Evolutionary conservation across 2,888 invertebrate genomes (phyloP), one percentile per base, ranked within the genome.

Genomic region (Elysia crispata): DNA sequence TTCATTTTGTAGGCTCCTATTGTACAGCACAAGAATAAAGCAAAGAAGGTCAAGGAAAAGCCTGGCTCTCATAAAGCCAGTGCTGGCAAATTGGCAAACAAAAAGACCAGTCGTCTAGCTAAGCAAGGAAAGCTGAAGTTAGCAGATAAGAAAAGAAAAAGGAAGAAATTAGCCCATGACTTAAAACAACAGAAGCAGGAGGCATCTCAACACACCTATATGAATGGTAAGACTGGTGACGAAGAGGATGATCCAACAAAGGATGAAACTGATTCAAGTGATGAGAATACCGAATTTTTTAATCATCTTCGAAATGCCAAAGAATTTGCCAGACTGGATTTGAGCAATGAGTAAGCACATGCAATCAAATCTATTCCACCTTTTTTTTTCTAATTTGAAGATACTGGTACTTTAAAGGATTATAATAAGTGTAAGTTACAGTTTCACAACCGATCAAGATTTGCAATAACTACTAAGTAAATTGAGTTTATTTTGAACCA

Each of bases 101-200:
- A 88, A 76, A 84, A 82, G 28, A 76, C 82, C 1, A 86, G 85
- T 67, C 87, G 85, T 73, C 83, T 87, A 66, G 86, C 86, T 75
- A 87, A 87, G 74, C 86, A 87, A 82, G 88, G 88, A 72, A 88
- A 87, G 72, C 82, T 87, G 1, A 64, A 76, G 20, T 69, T 69
- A 76, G 74, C 6, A 30, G 76, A 76, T 1, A 80, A 80, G 49
- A 80, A 76, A 49, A 70, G 49, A 70, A 80, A 60, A 54, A 81
- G 77, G 30, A 69, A 25, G 60, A 76, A 28, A 67, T 1, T n/a
- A 1, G 0, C 41, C 6, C 69, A 72, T 28, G 80, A 67, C n/a
- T 18, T n/a, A 25, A 18, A 70, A 25, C 33, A 62, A 6, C 13
- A 28, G 25, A 28, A 69, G 64, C 70, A 67, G 33, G 31, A 60